Evolutionary conservation across 2,888 invertebrate species (phyloP), one percentile per base, ranked within the genome.

Genomic region (Brenthis daphne): DNA sequence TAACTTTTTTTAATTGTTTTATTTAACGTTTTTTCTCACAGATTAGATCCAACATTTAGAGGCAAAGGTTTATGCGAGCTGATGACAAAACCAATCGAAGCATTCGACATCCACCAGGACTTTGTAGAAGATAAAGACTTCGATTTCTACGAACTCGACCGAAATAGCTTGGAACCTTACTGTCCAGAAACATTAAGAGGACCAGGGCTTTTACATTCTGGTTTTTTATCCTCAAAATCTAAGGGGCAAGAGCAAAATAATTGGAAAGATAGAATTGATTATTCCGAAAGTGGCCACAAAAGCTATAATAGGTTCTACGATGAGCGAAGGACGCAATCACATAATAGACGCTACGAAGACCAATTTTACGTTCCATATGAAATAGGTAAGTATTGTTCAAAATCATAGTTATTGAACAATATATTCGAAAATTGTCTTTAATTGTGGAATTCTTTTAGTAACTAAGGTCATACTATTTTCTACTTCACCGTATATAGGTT

Each of bases 31-130:
- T 48, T 12, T 53, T 63, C 0, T 72, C 75, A n/a, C 85, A 95
- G 95, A 81, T 84, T 96, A 80, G 96, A 96, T 83, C 94, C 94
- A 0, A 93, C 94, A 0, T 95, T 95, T 74, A 94, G 95, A 67
- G 95, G 95, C 0, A 95, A 95, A 85, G 96, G 96, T 12, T 95
- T 96, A 33, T 97, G 97, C 80, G 97, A 97, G 85, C 87, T 97
- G 66, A 94, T 96, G 75, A 95, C 96, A 13, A 92, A 95, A 60
- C 96, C 97, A 0, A 93, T 96, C 58, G 92, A 95, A 74, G 94
- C 95, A 47, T 94, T 97, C 83, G 95, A 97, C 80, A 80, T 95
- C 0, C 83, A 89, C 13, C 87, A 94, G 71, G 93, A 93, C 78
- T 94, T 96, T 74, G 92, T 94, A 0, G 94, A 95, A 11, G 96